These are phyloP conservation scores for Pseudococcus viburni DNA, from an alignment of 2,888 invertebrate genomes.

Conservation along the genomic window DNA sequence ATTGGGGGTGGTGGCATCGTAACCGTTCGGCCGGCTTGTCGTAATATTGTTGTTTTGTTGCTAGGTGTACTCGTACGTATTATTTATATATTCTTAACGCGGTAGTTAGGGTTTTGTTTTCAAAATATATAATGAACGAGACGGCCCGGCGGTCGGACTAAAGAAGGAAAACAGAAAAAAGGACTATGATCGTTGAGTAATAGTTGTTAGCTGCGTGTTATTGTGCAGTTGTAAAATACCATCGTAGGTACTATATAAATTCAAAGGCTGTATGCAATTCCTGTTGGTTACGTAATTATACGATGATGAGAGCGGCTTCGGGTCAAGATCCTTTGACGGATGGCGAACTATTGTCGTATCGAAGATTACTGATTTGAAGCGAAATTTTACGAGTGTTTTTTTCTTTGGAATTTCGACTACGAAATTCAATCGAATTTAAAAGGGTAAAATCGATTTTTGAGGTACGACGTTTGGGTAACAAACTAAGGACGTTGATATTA, in stretches of 20 bases:
- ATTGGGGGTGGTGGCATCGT: constrained; percentile 48
- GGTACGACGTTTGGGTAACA: constrained; percentile 14
- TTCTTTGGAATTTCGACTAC: no score
- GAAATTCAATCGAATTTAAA: neutral
- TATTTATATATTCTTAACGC: neutral
- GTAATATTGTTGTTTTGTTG: constrained; percentile 44
- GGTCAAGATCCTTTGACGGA: neutral
- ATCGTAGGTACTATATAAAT: neutral
- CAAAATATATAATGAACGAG: constrained; percentile 8
- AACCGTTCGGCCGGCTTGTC: constrained; percentile 51
- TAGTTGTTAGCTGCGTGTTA: neutral
- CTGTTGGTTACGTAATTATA: neutral
- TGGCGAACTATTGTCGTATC: no score
- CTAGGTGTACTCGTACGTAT: neutral
- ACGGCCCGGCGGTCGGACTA: neutral
- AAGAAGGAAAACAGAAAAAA: neutral
- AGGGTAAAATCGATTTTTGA: neutral
- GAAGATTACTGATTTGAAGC: no score
- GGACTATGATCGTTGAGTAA: neutral
- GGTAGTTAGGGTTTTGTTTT: constrained; percentile 2
- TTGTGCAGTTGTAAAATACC: neutral
- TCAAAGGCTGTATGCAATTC: constrained; percentile 6
- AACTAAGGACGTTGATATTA: constrained; percentile 14
- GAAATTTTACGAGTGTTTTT: no score
- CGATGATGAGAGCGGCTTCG: neutral